Base-by-base conservation (phyloP, 2,888 invertebrate genomes). In the Drepana falcataria region DNA sequence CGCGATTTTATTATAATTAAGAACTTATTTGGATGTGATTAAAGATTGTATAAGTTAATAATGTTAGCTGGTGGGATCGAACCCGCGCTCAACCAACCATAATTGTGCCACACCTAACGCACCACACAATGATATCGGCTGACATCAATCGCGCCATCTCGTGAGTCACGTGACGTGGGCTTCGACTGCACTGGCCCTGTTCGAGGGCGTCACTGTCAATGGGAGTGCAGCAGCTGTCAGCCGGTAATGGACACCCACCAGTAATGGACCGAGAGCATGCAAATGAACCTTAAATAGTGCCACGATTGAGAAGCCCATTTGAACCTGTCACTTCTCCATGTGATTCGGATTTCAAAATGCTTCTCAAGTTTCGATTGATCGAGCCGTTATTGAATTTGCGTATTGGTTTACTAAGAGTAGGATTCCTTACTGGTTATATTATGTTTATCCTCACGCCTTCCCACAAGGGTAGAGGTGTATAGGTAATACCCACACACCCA, bases 221-320 rank as follows among this genome's bases (percentile, higher is more conserved):
- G 49, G 35, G 34, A 49, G 47, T 49, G 49, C 49, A 41, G 5
- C 51, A 51, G 40, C 51, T 51, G 51, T 40, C 51, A 34, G 41
- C 51, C 48, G 6, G 53, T 53, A 53, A 53, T 48, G 53, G 53
- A 53, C 53, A 53, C 53, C 53, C 53, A 41, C 37, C 40, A 54
- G 54, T 55, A 51, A 54, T 21, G 51, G 51, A 55, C 48, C 48
- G 41, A 48, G 48, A 51, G 49, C 52, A 56, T 54, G 54, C 48
- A 56, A 56, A 56, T 49, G 54, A 47, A 56, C 52, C 48, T 51
- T 52, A 54, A 51, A 52, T 44, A 48, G 44, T n/a, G 40, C 48
- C 35, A 3, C 4, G 40, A 51, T 41, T 51, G 51, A 51, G 40
- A 49, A 51, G 41, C 33, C 40, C 35, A 40, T 51, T 51, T 34